A percentile compares a stretch with the other conserved stretches of the same genome.
These are phyloP conservation scores for Amorpha juglandis DNA, from an alignment of 2,888 invertebrate species.

Conservation along the genomic window DNA sequence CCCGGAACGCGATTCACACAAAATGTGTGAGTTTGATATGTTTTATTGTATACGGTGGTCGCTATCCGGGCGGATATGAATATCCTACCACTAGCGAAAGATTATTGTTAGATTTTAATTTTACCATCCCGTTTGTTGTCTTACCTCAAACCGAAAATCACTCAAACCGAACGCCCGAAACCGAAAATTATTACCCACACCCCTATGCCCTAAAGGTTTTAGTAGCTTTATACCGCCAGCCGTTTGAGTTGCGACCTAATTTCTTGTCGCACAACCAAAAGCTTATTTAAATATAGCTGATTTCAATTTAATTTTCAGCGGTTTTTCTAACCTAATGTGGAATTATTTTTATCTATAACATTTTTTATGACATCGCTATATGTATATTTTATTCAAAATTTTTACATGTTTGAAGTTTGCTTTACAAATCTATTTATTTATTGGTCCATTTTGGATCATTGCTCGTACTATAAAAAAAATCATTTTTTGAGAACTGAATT, in stretches of 20 bases:
- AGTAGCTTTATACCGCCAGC: constrained; percentile 15
- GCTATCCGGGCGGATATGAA: too few relatives aligned
- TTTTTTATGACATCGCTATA: neutral
- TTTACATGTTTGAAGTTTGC: neutral
- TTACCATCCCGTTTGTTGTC: too few relatives aligned
- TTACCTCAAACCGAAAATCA: too few relatives aligned
- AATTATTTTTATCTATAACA: constrained; percentile 1
- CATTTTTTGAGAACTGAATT: too few relatives aligned
- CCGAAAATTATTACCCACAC: neutral
- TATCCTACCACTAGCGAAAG: too few relatives aligned
- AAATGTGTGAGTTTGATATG: too few relatives aligned
- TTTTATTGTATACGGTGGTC: too few relatives aligned
- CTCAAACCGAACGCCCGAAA: neutral
- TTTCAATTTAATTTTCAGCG: constrained; percentile 1
- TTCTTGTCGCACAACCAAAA: constrained; percentile 1
- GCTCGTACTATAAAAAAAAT: too few relatives aligned
- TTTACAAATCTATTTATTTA: neutral
- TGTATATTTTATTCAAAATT: neutral
- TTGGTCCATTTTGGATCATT: too few relatives aligned
- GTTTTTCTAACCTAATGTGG: neutral
- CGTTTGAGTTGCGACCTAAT: constrained; percentile 10
- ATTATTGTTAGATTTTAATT: too few relatives aligned
- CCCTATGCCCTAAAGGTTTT: constrained; percentile 9
- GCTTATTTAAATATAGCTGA: neutral
- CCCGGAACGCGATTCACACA: too few relatives aligned